These are phyloP conservation scores for Trachelus stipa DNA, from an alignment of 2,888 invertebrate genomes.

Conservation along the genomic window DNA sequence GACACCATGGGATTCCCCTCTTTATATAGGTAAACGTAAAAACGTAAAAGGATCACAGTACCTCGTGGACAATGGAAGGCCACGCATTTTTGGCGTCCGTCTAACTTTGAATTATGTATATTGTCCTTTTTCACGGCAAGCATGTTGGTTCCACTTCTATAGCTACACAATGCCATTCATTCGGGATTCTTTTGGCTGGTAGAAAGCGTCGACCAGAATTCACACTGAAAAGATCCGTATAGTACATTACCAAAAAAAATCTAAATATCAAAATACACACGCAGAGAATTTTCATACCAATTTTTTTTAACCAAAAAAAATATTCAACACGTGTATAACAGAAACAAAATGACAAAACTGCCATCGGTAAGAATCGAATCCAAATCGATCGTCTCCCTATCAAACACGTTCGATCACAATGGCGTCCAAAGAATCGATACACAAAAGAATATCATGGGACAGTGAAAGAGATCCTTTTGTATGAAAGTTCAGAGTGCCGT, in stretches of 20 bases:
- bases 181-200: neutral
- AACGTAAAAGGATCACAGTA: conserved; percentile 5
- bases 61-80: conserved; percentile 33
- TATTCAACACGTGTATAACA: neutral
- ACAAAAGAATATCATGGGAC: conserved; percentile 11
- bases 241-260: neutral
- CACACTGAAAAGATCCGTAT: neutral
- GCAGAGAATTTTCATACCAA: neutral
- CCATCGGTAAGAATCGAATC: neutral
- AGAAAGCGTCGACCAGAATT: neutral
- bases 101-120: conserved; percentile 41
- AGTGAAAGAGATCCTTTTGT: conserved; percentile 10
- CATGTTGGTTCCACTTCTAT: neutral
- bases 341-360: neutral
- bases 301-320: neutral
- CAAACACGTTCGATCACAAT: conserved; percentile 2
- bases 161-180: neutral
- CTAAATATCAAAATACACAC: neutral
- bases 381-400: conserved; percentile 10
- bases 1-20: neutral
- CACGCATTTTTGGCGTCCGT: conserved; percentile 43
- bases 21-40: neutral
- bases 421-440: neutral
- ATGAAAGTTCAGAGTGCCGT: neutral
- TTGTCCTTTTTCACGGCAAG: conserved; percentile 18